Percentiles rank a stretch among this genome's conserved stretches.
Evolutionary conservation across 1,140 invertebrate species (phyloP).

Genomic region (Scaptomyza pallida): DNA sequence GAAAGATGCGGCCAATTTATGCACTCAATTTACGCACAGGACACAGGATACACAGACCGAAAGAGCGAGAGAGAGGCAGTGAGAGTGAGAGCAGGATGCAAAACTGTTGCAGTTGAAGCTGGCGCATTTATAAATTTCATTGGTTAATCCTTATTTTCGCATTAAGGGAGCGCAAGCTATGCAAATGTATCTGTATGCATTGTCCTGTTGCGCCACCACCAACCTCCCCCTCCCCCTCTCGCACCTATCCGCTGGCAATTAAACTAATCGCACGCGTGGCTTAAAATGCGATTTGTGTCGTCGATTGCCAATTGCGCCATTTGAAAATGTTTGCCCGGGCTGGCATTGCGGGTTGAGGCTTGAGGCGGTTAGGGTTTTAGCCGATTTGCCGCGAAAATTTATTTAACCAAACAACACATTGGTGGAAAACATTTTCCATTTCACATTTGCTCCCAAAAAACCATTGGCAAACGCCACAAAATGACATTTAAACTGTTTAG

Average conservation of each 20-base stretch:
- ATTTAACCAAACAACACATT: slow-evolving; percentile 53
- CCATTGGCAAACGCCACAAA: slow-evolving; percentile 25
- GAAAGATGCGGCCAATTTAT: slow-evolving; percentile 71
- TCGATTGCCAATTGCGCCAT: slow-evolving; percentile 68
- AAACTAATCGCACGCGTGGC: slow-evolving; percentile 83
- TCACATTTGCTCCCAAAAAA: slow-evolving; percentile 6
- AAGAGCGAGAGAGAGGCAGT: neutral
- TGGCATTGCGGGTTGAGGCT: too few species aligned
- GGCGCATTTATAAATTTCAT: slow-evolving; percentile 83
- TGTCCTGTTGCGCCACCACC: slow-evolving; percentile 65
- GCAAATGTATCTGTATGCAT: slow-evolving; percentile 66
- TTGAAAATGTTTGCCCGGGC: neutral
- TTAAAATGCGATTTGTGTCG: slow-evolving; percentile 83
- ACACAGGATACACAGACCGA: slow-evolving; percentile 22
- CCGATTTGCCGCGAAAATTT: slow-evolving; percentile 68
- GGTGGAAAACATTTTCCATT: slow-evolving; percentile 27
- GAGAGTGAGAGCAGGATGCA: slow-evolving; percentile 3
- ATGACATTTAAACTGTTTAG: slow-evolving; percentile 71
- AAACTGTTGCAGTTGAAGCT: slow-evolving; percentile 14
- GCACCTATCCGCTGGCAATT: slow-evolving; percentile 62
- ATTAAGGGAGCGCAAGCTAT: slow-evolving; percentile 69
- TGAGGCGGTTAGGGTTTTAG: neutral
- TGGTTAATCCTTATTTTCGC: slow-evolving; percentile 83
- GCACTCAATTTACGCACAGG: slow-evolving; percentile 76
- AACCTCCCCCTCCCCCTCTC: neutral